Evolutionary conservation across 1,140 invertebrate species (phyloP).

Genomic region (Chironomus striatipennis): DNA sequence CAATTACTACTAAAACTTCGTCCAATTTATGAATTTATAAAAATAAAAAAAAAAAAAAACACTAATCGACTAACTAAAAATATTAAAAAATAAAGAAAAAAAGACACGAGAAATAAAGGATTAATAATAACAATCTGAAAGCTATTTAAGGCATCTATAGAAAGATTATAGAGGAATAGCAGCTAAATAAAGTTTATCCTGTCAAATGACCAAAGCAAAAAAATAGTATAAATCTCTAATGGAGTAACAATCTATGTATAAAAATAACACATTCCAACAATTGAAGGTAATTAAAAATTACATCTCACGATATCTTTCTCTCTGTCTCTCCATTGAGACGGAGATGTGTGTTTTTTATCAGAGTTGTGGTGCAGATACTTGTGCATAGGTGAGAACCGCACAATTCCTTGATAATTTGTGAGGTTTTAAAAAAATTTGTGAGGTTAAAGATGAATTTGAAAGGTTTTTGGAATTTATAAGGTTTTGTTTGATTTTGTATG

Average conservation of each 20-base stretch:
- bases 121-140: neutral
- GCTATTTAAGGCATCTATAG: neutral
- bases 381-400: too few species aligned
- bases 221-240: too few species aligned
- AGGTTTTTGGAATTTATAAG: too few species aligned
- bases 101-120: neutral
- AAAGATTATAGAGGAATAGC: neutral
- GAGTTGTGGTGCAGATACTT: neutral
- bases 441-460: too few species aligned
- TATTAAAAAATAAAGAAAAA: neutral
- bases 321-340: neutral
- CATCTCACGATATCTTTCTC: neutral
- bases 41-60: too few species aligned
- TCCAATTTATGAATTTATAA: too few species aligned
- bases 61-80: too few species aligned
- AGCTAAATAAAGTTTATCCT: neutral
- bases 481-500: too few species aligned
- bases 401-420: too few species aligned
- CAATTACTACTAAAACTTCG: too few species aligned
- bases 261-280: neutral
- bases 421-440: too few species aligned
- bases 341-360: too few species aligned
- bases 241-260: neutral
- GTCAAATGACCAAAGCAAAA: slow-evolving; percentile 1
- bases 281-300: neutral